Percentiles rank a stretch among this genome's conserved stretches.
These are phyloP conservation scores for Laticauda colubrina DNA, from an alignment of 2,113 vertebrate genomes.

Conservation along the genomic window DNA sequence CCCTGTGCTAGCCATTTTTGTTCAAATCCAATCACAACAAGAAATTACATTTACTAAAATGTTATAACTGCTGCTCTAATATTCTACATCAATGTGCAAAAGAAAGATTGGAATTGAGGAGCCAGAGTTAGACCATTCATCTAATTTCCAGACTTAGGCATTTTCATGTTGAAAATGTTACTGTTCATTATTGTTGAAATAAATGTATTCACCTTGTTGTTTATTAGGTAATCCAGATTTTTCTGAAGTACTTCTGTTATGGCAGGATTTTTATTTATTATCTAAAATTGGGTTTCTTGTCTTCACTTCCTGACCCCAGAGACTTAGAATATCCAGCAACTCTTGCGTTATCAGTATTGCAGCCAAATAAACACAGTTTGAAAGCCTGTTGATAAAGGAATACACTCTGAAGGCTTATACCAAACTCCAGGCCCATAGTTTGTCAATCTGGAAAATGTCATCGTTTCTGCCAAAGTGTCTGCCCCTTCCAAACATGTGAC, in stretches of 20 bases:
- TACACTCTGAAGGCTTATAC: conserved; percentile 9
- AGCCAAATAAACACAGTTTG: conserved; percentile 24
- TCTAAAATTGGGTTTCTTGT: not conserved
- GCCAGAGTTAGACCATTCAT: not conserved
- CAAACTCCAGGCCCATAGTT: conserved; percentile 3
- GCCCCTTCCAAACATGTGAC: conserved; percentile 5
- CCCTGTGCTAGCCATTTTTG: not conserved
- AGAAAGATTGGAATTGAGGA: not conserved
- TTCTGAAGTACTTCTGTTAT: not conserved
- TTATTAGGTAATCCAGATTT: conserved; percentile 1
- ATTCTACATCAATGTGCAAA: not conserved
- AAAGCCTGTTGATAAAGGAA: conserved; percentile 4
- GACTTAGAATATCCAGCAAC: conserved; percentile 12
- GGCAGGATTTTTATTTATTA: not conserved
- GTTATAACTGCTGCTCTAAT: not conserved
- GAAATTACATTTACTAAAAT: not conserved
- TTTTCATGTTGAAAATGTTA: not conserved
- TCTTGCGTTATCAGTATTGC: conserved; percentile 5
- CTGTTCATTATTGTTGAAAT: not conserved
- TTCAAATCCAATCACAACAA: not conserved
- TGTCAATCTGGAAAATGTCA: conserved; percentile 38
- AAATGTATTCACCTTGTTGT: not conserved
- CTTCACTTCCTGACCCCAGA: not conserved
- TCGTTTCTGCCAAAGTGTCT: conserved; percentile 13
- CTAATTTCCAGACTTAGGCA: not conserved